Evolutionary conservation across 2,113 vertebrate species (phyloP), one percentile per base, ranked within the genome.

Genomic region (Dasyurus viverrinus): DNA sequence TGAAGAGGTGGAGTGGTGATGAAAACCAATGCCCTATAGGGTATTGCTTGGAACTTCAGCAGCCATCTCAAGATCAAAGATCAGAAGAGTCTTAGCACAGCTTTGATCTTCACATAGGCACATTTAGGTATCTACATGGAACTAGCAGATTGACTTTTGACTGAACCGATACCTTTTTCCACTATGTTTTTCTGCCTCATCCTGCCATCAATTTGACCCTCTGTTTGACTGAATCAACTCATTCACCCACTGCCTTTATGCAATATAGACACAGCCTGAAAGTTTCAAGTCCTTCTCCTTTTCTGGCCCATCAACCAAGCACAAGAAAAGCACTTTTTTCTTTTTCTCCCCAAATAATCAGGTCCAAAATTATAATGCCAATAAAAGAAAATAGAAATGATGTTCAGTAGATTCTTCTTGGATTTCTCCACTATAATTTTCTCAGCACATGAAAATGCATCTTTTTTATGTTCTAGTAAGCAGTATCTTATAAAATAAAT

Each of bases 41-140:
- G 68, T 68, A 19, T 22, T 91, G n/a, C 30, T 57, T 55, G 57
- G 60, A 96, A 95, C 94, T 93, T 57, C 30, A 89, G 90, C 89
- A 93, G 91, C 92, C n/a, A 92, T 16, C 23, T 92, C 93, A 95
- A 94, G 92, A 96, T 94, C 95, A 95, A 97, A 97, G 95, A 89
- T 92, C 53, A 89, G 90, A 57, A 90, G n/a, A 92, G 27, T 89
- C 93, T 96, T 92, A 52, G 47, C 53, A 26, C 30, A 90, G 92
- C 91, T 97, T 96, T 97, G 91, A 97, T 97, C 96, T 94, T 95
- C 68, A 96, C 93, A 93, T 93, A 94, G 91, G 16, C 2, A 54
- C 60, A 96, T 96, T 96, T 96, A 97, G 52, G 16, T 92, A 19
- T 92, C n/a, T 47, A 95, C 19, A 5, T 60, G 52, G 89, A 24